Evolutionary conservation across 92 coral and sea anemone species (phyloP), one percentile per base, ranked within the genome.

Genomic region (Desmophyllum pertusum): DNA sequence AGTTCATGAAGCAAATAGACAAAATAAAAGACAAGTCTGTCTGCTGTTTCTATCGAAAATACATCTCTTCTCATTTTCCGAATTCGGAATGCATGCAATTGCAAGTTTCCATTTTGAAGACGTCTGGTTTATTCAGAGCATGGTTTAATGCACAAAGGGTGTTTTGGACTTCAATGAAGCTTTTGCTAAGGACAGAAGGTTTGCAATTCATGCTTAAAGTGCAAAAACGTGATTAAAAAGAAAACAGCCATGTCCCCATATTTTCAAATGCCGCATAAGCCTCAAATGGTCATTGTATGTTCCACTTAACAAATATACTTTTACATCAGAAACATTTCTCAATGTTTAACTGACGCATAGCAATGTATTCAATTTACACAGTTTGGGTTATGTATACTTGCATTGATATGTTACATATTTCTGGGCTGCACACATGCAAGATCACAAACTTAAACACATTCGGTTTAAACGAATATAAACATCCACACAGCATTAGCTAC

Each of bases 211-310:
- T 38, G 10, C 27, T 36, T 8, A n/a, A 67, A 67, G 29, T 15
- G 33, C 45, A 67, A 67, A 35, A 35, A 36, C 42, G 19, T 35
- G 15, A 50, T 35, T 18, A 43, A 35, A 15, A 15, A 59, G 25
- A 15, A 45, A n/a, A n/a, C n/a, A n/a, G n/a, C n/a, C n/a, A 74
- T 50, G 62, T 74, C 55, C 41, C 19, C 78, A 73, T 29, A 23
- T 74, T n/a, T 31, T 48, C 27, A 30, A 74, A 74, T 27, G 33
- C n/a, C n/a, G n/a, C 42, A 29, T 74, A 46, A 48, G 27, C 61
- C 41, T 18, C 17, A 38, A 43, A 30, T 27, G 17, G 41, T 69
- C n/a, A n/a, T n/a, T 48, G 78, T 13, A 48, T 2, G 10, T 18
- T 43, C 61, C 5, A 9, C 80, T 57, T 39, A 38, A 57, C 42